These are phyloP conservation scores for Caenorhabditis uteleia DNA, from an alignment of 2,888 invertebrate genomes.

Conservation along the genomic window DNA sequence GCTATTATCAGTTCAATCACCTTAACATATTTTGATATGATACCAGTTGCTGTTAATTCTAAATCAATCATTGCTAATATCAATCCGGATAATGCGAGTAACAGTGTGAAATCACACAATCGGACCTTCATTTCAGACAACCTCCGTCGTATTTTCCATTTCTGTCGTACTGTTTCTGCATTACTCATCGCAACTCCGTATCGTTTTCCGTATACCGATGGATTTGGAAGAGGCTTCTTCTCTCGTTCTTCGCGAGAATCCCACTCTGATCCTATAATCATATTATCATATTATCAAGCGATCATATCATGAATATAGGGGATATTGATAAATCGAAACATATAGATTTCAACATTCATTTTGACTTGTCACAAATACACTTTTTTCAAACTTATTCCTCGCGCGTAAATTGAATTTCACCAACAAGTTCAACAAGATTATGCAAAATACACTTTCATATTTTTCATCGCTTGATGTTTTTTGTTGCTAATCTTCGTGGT, in stretches of 20 bases:
- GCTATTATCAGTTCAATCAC: not conserved
- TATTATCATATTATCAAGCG: no score
- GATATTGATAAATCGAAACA: no score
- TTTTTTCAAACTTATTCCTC: no score
- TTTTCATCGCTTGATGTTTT: no score
- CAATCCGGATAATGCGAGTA: conserved; percentile 54
- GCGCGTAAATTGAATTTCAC: no score
- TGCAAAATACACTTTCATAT: no score
- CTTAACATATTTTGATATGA: conserved; percentile 9
- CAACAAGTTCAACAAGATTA: no score
- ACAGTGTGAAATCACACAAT: conserved; percentile 55
- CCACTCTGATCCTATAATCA: conserved; percentile 37
- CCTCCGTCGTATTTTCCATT: conserved; percentile 36
- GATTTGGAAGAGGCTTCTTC: not conserved
- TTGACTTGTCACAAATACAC: no score
- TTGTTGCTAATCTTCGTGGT: no score
- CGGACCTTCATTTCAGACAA: conserved; percentile 50
- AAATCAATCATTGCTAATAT: conserved; percentile 59
- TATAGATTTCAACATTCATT: no score
- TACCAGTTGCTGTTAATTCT: conserved; percentile 49
- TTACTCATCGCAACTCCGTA: conserved; percentile 50
- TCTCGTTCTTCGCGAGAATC: conserved; percentile 14
- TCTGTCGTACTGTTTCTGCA: conserved; percentile 42
- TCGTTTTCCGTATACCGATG: conserved; percentile 39
- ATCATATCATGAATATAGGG: no score